Evolutionary conservation across 1,140 invertebrate genomes (phyloP), one percentile per base, ranked within the genome.

Genomic region (Hermetia illucens): DNA sequence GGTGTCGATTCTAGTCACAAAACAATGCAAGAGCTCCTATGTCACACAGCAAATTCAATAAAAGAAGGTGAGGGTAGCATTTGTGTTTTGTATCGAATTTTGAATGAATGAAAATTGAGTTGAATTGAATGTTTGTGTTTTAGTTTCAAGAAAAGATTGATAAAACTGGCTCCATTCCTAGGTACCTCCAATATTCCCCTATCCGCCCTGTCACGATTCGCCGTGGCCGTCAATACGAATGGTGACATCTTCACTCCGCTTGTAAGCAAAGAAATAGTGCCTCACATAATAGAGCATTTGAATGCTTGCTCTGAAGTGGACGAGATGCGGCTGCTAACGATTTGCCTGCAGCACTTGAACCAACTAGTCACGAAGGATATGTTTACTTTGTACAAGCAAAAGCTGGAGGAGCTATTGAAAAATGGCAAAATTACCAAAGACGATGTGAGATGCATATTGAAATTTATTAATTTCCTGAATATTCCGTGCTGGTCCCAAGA

Each of bases 401-500:
- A 43, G 6, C 36, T 55, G 2, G 2, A 15, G 1, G 21, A 44
- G n/a, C 13, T 57, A 21, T 33, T 59, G 5, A 18, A 43, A 4
- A 17, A 15, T 5, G 40, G 42, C 2, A 34, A 38, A 6, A 20
- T 60, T 0, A 48, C 33, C 27, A 21, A 37, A 3, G 9, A 33
- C 2, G 49, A 45, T 1, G 49, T 45, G 5, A 52, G 47, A 22
- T 46, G 51, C 1, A 24, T 54, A 5, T 38, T 60, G 1, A 60
- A 60, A 19, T 32, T 54, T 12, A 22, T 59, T 5, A 48, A 59
- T 35, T 48, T 55, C 43, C 40, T 60, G 2, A 59, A 55, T 43
- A 27, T 49, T 33, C 45, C 51, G 2, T 33, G 29, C 0, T 60
- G 57, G 57, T 52, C 54, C 1, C 44, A 54, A 13, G 21, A 21